Conservation (phyloP, 2,113 vertebrate genomes). For the Ictidomys tridecemlineatus region DNA sequence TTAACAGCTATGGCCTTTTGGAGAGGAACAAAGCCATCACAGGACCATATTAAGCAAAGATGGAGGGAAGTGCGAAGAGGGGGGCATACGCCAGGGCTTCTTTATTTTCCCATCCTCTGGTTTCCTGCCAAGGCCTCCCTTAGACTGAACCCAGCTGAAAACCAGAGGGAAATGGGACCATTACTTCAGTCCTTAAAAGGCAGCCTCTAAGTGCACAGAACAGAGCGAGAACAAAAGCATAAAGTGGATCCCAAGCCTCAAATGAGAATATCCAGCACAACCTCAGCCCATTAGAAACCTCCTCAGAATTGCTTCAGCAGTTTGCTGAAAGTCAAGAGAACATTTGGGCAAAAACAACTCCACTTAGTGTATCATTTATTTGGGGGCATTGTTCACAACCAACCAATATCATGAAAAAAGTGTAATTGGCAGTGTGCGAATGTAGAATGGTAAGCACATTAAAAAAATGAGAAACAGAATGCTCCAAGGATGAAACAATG, state of each 20-base stretch:
- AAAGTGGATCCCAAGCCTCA: neutral
- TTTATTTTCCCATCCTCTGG: neutral
- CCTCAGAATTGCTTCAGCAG: neutral
- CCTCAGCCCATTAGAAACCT: neutral
- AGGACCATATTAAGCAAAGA: neutral
- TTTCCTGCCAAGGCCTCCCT: neutral
- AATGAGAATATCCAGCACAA: neutral
- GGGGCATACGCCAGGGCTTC: neutral
- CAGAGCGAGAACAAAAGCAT: neutral
- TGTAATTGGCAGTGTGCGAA: neutral
- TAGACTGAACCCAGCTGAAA: neutral
- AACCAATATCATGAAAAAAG: slow-evolving; percentile 12
- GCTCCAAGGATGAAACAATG: neutral
- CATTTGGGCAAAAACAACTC: neutral
- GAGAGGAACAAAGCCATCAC: neutral
- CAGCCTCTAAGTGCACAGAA: neutral
- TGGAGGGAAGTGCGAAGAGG: neutral
- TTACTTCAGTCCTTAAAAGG: neutral
- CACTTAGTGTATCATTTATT: neutral
- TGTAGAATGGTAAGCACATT: neutral
- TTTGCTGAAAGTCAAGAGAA: slow-evolving; percentile 17
- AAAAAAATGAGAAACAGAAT: neutral
- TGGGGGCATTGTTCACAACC: slow-evolving; percentile 26
- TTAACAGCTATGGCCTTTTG: neutral
- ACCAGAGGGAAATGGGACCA: neutral